These are phyloP conservation scores for Leptinotarsa haldemani DNA, from an alignment of 2,888 invertebrate species.

Conservation along the genomic window DNA sequence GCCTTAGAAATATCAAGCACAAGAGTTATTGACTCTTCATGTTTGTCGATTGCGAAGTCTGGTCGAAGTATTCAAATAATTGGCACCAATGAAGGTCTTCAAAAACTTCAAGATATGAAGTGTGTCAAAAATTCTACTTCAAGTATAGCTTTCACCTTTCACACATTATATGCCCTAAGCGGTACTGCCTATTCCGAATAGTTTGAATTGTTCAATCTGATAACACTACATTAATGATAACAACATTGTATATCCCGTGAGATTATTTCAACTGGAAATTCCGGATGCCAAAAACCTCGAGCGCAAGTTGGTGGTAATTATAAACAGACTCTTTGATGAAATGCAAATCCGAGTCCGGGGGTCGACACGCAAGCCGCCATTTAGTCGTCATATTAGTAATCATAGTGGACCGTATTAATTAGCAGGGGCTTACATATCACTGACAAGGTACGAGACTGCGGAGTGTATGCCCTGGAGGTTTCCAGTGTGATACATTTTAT, in stretches of 20 bases:
- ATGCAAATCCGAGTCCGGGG: constrained; percentile 49
- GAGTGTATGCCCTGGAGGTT: background rate
- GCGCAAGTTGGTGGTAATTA: background rate
- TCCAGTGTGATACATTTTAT: constrained; percentile 8
- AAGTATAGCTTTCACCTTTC: too few relatives aligned
- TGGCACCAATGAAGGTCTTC: too few relatives aligned
- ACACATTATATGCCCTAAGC: too few relatives aligned
- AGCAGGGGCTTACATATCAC: constrained; percentile 45
- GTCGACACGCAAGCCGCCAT: constrained; percentile 53
- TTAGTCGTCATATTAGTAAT: constrained; percentile 53
- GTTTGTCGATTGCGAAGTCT: too few relatives aligned
- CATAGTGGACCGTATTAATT: constrained; percentile 50
- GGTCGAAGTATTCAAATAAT: too few relatives aligned
- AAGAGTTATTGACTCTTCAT: too few relatives aligned
- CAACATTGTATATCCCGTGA: background rate
- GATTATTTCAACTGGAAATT: background rate
- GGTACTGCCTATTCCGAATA: too few relatives aligned
- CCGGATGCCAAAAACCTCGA: background rate
- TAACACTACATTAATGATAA: too few relatives aligned
- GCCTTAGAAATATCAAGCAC: too few relatives aligned
- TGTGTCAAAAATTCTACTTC: too few relatives aligned
- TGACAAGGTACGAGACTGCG: constrained; percentile 10
- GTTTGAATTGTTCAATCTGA: too few relatives aligned
- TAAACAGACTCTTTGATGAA: constrained; percentile 51
- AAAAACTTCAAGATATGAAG: too few relatives aligned